phyloP scores from a whole-genome alignment of 2,888 invertebrate species.

The Ommatoiulus sabulosus region DNA sequence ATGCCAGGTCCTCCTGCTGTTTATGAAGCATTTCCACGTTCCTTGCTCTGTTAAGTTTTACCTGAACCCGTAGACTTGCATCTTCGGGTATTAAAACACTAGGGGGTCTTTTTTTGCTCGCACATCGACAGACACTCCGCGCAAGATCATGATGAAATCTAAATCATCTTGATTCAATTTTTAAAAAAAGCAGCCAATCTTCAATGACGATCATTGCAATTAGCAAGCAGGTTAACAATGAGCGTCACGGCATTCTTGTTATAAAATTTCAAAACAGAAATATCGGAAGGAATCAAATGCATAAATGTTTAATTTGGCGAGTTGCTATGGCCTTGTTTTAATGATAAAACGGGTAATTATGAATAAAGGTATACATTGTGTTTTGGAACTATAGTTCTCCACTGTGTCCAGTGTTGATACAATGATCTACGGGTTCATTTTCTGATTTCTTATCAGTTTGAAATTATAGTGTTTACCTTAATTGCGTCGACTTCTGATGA shows the following conservation, averaged over 20 bases:
- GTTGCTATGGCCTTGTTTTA: too few species aligned
- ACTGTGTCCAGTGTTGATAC: neutral
- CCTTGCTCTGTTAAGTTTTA: slow-evolving; percentile 14
- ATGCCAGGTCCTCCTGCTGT: slow-evolving; percentile 35
- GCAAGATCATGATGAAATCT: slow-evolving; percentile 7
- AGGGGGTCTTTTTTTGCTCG: slow-evolving; percentile 1
- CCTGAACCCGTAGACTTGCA: slow-evolving; percentile 13
- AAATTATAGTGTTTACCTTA: neutral
- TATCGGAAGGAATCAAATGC: neutral
- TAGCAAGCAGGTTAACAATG: neutral
- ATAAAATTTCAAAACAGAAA: neutral
- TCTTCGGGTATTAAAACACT: slow-evolving; percentile 12
- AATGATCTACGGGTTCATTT: neutral
- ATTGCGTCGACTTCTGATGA: neutral
- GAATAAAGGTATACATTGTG: neutral
- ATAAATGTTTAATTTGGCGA: too few species aligned
- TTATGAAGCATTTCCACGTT: slow-evolving; percentile 30
- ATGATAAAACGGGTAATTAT: neutral
- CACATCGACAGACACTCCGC: slow-evolving; percentile 20
- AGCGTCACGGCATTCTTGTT: neutral
- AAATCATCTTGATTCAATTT: slow-evolving; percentile 35
- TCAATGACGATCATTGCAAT: neutral
- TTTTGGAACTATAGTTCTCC: neutral
- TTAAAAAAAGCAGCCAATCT: neutral
- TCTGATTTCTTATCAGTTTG: neutral